These are phyloP conservation scores for Synodontis membranacea DNA, from an alignment of 2,113 vertebrate species.

Conservation along the genomic window DNA sequence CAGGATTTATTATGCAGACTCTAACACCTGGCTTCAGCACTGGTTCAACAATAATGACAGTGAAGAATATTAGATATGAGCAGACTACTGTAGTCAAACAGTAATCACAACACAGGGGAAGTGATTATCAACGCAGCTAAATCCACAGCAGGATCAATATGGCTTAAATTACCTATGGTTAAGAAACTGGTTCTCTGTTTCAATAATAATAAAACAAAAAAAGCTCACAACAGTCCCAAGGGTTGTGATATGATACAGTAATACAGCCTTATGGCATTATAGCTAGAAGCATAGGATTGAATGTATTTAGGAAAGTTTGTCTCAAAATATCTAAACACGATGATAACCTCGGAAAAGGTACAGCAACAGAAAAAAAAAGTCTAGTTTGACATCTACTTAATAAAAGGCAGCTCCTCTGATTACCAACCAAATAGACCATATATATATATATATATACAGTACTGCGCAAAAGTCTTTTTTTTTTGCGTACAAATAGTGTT, in stretches of 20 bases:
- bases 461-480: too few species aligned
- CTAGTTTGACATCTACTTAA: neutral
- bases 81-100: slow-evolving; percentile 16
- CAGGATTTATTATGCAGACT: slow-evolving; percentile 66
- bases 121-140: slow-evolving; percentile 26
- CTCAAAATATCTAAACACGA: neutral
- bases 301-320: neutral
- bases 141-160: slow-evolving; percentile 4
- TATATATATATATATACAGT: neutral
- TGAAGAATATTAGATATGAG: slow-evolving; percentile 36
- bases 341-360: neutral
- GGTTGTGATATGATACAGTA: neutral
- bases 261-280: neutral
- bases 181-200: neutral
- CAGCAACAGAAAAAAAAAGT: neutral
- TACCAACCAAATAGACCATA: neutral
- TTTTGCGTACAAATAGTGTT: too few species aligned
- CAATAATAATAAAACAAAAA: neutral
- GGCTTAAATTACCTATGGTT: slow-evolving; percentile 4
- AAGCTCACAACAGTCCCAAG: neutral
- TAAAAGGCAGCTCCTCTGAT: neutral
- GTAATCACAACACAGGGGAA: neutral
- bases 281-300: neutral
- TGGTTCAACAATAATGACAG: slow-evolving; percentile 29
- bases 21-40: slow-evolving; percentile 53